Percentiles rank a stretch among this genome's conserved stretches.
Conservation (phyloP, 2,797 vertebrate genomes). For the Macrochelys suwanniensis region DNA sequence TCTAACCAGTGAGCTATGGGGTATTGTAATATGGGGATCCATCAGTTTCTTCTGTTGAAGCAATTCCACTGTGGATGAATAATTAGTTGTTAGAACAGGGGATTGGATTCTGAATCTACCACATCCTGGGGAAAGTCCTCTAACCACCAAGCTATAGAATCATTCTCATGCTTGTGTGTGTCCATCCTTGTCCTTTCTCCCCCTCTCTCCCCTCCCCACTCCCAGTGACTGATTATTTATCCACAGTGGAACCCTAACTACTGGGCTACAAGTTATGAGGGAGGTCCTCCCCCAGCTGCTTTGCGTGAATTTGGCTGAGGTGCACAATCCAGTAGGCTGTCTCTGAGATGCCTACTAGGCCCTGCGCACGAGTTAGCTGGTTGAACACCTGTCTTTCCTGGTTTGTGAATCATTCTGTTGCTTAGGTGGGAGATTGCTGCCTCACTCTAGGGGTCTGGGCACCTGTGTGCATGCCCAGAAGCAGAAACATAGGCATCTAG, state of each 20-base stretch:
- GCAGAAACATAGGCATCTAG: not conserved
- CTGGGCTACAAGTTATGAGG: not conserved
- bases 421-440: not conserved
- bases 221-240: not conserved
- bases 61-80: not conserved
- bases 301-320: not conserved
- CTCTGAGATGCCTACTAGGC: not conserved
- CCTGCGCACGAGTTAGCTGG: not conserved
- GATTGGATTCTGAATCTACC: not conserved
- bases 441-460: too few relatives aligned
- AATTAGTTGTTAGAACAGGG: not conserved
- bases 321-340: not conserved
- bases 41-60: not conserved
- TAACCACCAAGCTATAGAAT: not conserved
- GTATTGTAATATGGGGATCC: not conserved
- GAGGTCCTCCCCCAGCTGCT: not conserved
- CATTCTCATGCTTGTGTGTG: not conserved
- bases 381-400: not conserved
- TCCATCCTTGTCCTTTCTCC: not conserved
- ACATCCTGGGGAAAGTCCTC: not conserved
- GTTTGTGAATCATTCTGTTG: not conserved
- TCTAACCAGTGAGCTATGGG: not conserved
- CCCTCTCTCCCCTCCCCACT: not conserved
- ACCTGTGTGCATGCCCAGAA: not conserved
- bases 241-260: not conserved